Conservation (phyloP, 1,140 invertebrate genomes). For the Apis dorsata region DNA sequence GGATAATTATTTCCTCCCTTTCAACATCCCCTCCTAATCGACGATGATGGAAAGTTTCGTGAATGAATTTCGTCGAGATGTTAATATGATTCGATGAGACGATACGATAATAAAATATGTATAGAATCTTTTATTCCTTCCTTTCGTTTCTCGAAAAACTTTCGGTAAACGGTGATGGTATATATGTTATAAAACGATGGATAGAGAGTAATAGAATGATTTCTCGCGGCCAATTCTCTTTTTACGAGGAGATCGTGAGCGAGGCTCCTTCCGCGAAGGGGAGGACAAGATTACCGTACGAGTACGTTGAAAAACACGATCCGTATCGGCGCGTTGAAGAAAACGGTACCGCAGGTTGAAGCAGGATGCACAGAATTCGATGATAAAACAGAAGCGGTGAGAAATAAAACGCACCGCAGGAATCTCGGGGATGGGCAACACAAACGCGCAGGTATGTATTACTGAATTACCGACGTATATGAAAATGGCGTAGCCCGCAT, state of each 20-base stretch:
- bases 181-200: not conserved
- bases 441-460: conserved; percentile 20
- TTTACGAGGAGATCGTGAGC: not conserved
- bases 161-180: not conserved
- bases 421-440: conserved; percentile 16
- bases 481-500: conserved; percentile 40
- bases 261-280: not conserved
- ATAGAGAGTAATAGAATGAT: not conserved
- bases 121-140: too few species aligned
- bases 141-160: too few species aligned
- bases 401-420: conserved; percentile 33
- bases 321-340: not conserved
- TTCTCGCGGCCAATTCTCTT: not conserved
- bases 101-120: too few species aligned
- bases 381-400: conserved; percentile 37
- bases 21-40: too few species aligned
- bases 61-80: too few species aligned
- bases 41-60: too few species aligned
- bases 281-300: not conserved
- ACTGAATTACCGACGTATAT: conserved; percentile 8
- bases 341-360: not conserved
- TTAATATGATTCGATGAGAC: too few species aligned
- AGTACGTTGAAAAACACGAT: not conserved
- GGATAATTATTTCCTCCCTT: too few species aligned
- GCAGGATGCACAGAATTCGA: conserved; percentile 3